Evolutionary conservation across 2,888 invertebrate species (phyloP), one percentile per base, ranked within the genome.

Genomic region (Apamea anceps): DNA sequence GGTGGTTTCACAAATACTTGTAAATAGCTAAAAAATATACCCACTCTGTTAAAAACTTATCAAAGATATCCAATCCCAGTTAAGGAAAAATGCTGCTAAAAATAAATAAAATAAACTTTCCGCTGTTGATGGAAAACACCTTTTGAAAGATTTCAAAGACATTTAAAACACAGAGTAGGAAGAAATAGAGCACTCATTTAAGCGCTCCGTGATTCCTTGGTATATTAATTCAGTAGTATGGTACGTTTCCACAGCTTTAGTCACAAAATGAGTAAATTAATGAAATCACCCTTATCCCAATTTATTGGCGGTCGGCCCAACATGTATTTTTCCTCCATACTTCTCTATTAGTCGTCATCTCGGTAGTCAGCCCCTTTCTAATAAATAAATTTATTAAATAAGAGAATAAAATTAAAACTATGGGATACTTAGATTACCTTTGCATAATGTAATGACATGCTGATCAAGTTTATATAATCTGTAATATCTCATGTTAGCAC

Each of bases 41-140:
- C 7, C 4, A 21, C 15, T 15, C 6, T 15, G 13, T 54, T 45
- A 37, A 25, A 70, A 78, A 45, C 21, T 37, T 70, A 42, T 25
- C 51, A 13, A 21, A 54, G 28, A 70, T 65, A 48, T 75, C 48
- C 21, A 57, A 4, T 37, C 2, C 32, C n/a, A 28, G 32, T 57
- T 51, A 73, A 48, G 68, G 68, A 45, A 77, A 57, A 78, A 65
- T 45, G 32, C 21, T 6, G 32, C 51, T 82, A 32, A 78, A 82
- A 82, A 72, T 77, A 77, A 54, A 18, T 81, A 12, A 77, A 81
- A 81, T 48, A 77, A 81, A 81, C 77, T 67, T 67, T n/a, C 15
- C 28, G 15, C 28, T 45, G 51, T 37, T 77, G 81, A 81, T 32
- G 13, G 28, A 48, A 81, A 72, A 82, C 82, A 79, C 42, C 66